Percentiles rank a stretch among this genome's conserved stretches.
Evolutionary conservation across 2,888 invertebrate species (phyloP).

Genomic region (Dioctria linearis): DNA sequence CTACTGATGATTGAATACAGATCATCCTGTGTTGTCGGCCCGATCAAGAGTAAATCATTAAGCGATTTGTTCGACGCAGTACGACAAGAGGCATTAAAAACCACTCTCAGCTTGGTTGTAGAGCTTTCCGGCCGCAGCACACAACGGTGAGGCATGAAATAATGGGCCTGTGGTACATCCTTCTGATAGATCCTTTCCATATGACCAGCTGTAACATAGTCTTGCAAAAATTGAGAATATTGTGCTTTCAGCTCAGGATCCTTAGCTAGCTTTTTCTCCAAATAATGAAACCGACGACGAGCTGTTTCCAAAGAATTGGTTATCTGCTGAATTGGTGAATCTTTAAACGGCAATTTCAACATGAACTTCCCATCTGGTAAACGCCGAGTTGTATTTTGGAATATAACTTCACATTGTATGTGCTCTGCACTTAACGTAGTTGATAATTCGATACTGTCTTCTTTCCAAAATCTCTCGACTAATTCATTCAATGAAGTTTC

Average conservation of each 20-base stretch:
- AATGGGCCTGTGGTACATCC: not conserved
- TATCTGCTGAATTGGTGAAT: too few species aligned
- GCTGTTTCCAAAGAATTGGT: not conserved
- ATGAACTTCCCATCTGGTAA: constrained; percentile 4
- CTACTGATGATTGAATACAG: too few species aligned
- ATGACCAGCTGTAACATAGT: constrained; percentile 29
- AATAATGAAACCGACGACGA: not conserved
- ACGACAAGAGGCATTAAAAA: too few species aligned
- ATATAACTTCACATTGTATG: not conserved
- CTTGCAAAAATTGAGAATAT: constrained; percentile 52
- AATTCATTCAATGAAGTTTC: not conserved
- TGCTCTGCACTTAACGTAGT: not conserved
- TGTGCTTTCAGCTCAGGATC: not conserved
- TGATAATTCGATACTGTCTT: not conserved
- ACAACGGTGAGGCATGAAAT: too few species aligned
- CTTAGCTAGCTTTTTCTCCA: not conserved
- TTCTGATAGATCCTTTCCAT: constrained; percentile 14
- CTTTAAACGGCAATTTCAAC: not conserved
- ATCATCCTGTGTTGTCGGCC: too few species aligned
- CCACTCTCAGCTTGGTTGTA: too few species aligned
- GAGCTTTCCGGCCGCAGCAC: too few species aligned
- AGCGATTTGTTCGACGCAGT: too few species aligned
- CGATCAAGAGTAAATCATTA: too few species aligned
- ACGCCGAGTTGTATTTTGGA: not conserved
- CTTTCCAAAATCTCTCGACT: constrained; percentile 29